These are phyloP conservation scores for Monochamus saltuarius DNA, from an alignment of 1,140 invertebrate species.

Conservation along the genomic window DNA sequence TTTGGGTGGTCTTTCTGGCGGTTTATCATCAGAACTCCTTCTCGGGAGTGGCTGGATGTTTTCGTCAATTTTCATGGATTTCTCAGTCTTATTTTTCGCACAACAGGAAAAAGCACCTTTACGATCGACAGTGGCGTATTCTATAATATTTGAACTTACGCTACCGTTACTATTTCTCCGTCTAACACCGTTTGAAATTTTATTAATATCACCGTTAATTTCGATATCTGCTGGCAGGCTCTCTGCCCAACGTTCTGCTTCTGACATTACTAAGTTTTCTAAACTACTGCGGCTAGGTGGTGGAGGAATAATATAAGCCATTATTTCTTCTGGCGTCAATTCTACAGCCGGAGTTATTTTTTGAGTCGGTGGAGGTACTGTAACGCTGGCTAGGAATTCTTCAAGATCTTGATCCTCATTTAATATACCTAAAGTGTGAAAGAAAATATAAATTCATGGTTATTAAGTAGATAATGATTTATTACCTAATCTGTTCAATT, in stretches of 20 bases:
- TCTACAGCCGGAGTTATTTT: conserved; percentile 67
- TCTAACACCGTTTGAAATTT: too few species aligned
- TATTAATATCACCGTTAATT: not conserved
- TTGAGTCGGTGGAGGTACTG: conserved; percentile 74
- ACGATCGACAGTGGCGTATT: conserved; percentile 66
- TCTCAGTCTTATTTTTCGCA: conserved; percentile 58
- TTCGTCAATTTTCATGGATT: conserved; percentile 38
- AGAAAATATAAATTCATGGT: not conserved
- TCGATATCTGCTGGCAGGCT: not conserved
- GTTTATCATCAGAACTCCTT: conserved; percentile 56
- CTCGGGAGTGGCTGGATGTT: conserved; percentile 60
- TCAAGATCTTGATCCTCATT: conserved; percentile 62
- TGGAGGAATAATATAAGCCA: conserved; percentile 78
- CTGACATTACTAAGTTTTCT: conserved; percentile 41
- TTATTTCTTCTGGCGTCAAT: conserved; percentile 74
- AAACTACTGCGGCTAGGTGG: conserved; percentile 59
- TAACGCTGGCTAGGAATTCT: conserved; percentile 78
- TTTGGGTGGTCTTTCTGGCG: conserved; percentile 65
- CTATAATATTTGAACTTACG: conserved; percentile 56
- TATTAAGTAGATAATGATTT: conserved; percentile 2
- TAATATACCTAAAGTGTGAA: conserved; percentile 29
- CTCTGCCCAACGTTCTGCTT: not conserved
- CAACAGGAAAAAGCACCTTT: conserved; percentile 69
- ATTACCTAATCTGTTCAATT: conserved; percentile 39
- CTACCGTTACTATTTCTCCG: conserved; percentile 52